Percentiles rank a stretch among this genome's conserved stretches.
Conservation (phyloP, 2,113 vertebrate genomes). For the Gadus chalcogrammus region DNA sequence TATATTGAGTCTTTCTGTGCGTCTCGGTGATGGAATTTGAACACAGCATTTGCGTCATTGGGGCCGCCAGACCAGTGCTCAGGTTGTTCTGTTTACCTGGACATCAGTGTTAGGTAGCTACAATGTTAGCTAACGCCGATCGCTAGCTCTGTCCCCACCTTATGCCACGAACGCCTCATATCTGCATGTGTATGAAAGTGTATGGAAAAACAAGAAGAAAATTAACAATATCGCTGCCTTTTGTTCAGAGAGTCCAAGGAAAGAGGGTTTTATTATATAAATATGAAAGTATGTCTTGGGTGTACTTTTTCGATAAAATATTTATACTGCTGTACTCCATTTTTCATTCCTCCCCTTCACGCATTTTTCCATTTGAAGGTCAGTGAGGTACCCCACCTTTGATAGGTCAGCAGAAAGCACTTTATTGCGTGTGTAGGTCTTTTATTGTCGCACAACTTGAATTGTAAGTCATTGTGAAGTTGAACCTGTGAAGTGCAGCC, state of each 20-base stretch:
- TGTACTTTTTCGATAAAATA: neutral
- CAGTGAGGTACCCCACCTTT: conserved; percentile 38
- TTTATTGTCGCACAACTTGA: conserved; percentile 46
- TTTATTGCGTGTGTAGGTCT: conserved; percentile 52
- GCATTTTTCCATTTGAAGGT: neutral
- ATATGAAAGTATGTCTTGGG: too few species aligned
- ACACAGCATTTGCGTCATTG: conserved; percentile 14
- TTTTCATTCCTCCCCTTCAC: neutral
- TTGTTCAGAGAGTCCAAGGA: too few species aligned
- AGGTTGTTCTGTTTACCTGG: conserved; percentile 34
- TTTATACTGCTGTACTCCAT: neutral
- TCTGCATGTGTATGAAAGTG: too few species aligned
- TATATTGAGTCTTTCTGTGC: conserved; percentile 10
- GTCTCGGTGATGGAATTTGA: conserved; percentile 32
- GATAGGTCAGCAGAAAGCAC: conserved; percentile 61
- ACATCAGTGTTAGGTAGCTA: conserved; percentile 4
- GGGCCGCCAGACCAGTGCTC: conserved; percentile 7
- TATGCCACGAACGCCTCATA: neutral
- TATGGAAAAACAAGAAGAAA: too few species aligned
- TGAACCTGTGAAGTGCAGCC: conserved; percentile 37
- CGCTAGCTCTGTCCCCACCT: conserved; percentile 22
- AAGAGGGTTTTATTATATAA: too few species aligned
- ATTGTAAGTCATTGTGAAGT: conserved; percentile 40
- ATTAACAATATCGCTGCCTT: too few species aligned
- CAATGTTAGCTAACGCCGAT: conserved; percentile 26